Evolutionary conservation across 2,113 vertebrate species (phyloP).

Genomic region (Zapus hudsonius): DNA sequence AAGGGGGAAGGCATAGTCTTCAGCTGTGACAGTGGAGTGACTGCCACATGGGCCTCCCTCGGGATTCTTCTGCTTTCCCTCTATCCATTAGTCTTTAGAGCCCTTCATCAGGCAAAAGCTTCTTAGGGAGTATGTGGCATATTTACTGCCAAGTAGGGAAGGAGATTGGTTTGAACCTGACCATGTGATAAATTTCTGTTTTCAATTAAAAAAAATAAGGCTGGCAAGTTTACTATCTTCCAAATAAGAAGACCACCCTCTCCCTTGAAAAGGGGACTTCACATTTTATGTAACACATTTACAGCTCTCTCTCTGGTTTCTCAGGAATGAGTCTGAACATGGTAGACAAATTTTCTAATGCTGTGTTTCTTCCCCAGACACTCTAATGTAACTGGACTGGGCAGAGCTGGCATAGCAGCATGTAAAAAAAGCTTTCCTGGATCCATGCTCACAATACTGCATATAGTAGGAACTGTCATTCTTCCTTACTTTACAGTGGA

Average conservation of each 20-base stretch:
- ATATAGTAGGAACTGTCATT: background rate
- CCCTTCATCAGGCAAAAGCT: constrained; percentile 56
- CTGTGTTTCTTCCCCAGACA: background rate
- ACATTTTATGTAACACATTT: constrained; percentile 50
- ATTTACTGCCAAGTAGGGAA: constrained; percentile 68
- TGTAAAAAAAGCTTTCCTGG: background rate
- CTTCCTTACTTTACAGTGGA: constrained; percentile 2
- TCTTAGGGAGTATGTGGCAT: constrained; percentile 61
- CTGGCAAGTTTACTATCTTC: constrained; percentile 25
- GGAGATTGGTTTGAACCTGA: constrained; percentile 56
- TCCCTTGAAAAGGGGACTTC: constrained; percentile 33
- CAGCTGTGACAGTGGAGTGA: background rate
- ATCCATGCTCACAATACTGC: background rate
- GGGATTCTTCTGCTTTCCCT: background rate
- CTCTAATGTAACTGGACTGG: background rate
- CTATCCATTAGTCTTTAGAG: constrained; percentile 72
- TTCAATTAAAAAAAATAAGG: background rate
- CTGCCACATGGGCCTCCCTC: background rate
- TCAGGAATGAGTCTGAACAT: background rate
- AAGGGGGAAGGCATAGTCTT: background rate
- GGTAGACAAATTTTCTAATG: background rate
- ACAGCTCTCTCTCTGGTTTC: background rate
- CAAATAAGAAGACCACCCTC: background rate
- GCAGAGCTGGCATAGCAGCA: background rate
- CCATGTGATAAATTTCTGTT: constrained; percentile 58